Percentiles rank a stretch among this genome's conserved stretches.
These are phyloP conservation scores for Zapus hudsonius DNA, from an alignment of 2,113 vertebrate genomes.

Conservation along the genomic window DNA sequence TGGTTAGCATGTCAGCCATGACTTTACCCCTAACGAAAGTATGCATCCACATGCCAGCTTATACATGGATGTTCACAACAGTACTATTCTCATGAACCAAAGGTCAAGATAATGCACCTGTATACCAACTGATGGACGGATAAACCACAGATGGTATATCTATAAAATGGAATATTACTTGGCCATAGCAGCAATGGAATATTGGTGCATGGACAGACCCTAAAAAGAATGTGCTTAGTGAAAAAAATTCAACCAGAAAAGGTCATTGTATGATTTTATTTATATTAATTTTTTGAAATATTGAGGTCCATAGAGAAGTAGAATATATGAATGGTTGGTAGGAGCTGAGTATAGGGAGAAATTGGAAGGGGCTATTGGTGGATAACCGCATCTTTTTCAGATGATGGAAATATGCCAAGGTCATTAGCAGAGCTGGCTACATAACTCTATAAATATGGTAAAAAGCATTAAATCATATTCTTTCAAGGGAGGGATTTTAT, in stretches of 20 bases:
- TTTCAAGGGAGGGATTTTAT: no score
- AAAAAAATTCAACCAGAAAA: background rate
- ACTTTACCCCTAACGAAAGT: background rate
- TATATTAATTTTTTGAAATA: background rate
- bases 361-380: background rate
- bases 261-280: background rate
- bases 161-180: background rate
- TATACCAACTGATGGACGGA: background rate
- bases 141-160: background rate
- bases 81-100: background rate
- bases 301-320: background rate
- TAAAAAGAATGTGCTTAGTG: background rate
- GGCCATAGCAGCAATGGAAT: background rate
- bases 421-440: no score
- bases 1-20: background rate
- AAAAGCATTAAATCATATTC: no score
- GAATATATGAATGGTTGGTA: background rate
- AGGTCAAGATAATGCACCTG: background rate
- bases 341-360: background rate
- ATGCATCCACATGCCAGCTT: background rate
- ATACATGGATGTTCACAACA: background rate
- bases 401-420: background rate
- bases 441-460: no score
- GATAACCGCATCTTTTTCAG: background rate
- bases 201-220: background rate